Evolutionary conservation across 2,888 invertebrate species (phyloP).

Genomic region (Dusona sp.): DNA sequence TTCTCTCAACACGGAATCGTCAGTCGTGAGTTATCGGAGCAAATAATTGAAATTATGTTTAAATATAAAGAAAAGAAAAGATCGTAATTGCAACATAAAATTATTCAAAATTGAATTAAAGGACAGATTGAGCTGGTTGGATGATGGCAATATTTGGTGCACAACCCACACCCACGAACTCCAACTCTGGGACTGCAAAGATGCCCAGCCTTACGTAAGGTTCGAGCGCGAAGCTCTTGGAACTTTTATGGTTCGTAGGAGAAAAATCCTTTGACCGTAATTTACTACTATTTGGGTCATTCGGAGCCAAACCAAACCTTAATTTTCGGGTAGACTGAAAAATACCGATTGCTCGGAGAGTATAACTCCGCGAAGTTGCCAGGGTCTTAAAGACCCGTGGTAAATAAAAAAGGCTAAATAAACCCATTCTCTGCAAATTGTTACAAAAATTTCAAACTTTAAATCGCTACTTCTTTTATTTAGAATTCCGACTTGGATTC

Average conservation of each 20-base stretch:
- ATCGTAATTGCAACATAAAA: neutral
- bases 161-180: conserved; percentile 90
- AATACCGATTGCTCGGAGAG: neutral
- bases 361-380: too few species aligned
- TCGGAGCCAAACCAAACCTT: neutral
- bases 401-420: neutral
- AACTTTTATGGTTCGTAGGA: conserved; percentile 86
- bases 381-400: neutral
- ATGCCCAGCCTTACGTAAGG: conserved; percentile 87
- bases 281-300: neutral
- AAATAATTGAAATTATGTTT: neutral
- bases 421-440: neutral
- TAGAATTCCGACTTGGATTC: conserved; percentile 88
- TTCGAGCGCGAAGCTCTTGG: conserved; percentile 88
- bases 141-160: conserved; percentile 86
- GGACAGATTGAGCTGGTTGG: conserved; percentile 85
- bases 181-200: conserved; percentile 89
- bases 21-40: conserved; percentile 86
- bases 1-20: conserved; percentile 92
- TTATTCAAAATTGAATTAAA: conserved; percentile 60
- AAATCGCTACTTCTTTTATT: conserved; percentile 71
- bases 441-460: neutral
- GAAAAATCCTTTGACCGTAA: neutral
- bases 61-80: neutral
- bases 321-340: neutral